Percentiles rank a stretch among this genome's conserved stretches.
Conservation (phyloP, 2,888 invertebrate genomes). For the Diplazon laetatorius region DNA sequence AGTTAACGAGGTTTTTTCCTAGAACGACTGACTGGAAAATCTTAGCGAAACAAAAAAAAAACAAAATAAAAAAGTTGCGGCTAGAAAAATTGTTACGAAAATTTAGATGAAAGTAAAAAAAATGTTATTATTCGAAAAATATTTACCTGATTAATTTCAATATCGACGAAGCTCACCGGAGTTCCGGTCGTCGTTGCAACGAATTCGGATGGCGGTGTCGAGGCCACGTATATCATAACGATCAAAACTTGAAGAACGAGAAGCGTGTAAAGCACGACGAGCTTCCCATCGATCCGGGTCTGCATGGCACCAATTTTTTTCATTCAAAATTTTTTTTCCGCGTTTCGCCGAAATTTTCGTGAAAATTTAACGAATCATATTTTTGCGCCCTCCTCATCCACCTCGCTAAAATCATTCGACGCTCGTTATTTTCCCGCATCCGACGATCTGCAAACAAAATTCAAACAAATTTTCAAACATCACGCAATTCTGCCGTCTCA, state of each 20-base stretch:
- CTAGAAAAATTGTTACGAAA: too few species aligned
- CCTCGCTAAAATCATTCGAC: conserved; percentile 23
- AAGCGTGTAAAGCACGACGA: conserved; percentile 79
- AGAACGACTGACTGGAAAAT: too few species aligned
- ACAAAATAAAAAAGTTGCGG: too few species aligned
- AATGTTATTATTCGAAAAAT: too few species aligned
- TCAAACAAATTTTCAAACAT: neutral
- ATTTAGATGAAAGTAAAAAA: too few species aligned
- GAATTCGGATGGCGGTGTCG: conserved; percentile 77
- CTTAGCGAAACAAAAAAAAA: too few species aligned
- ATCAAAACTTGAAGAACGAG: conserved; percentile 80
- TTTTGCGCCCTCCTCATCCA: conserved; percentile 14
- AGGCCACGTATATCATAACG: conserved; percentile 80
- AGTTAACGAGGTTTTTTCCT: too few species aligned
- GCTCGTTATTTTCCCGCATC: conserved; percentile 13
- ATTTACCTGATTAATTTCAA: conserved; percentile 71
- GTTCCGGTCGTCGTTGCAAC: conserved; percentile 69
- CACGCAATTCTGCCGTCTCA: neutral
- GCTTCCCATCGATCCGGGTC: conserved; percentile 80
- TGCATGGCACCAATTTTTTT: conserved; percentile 76
- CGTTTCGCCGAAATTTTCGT: conserved; percentile 33
- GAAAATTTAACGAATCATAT: conserved; percentile 38
- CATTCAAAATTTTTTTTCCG: conserved; percentile 60
- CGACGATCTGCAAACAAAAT: conserved; percentile 46
- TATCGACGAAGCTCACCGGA: conserved; percentile 78